These are phyloP conservation scores for Melangyna quadrimaculata DNA, from an alignment of 2,888 invertebrate genomes.

Conservation along the genomic window DNA sequence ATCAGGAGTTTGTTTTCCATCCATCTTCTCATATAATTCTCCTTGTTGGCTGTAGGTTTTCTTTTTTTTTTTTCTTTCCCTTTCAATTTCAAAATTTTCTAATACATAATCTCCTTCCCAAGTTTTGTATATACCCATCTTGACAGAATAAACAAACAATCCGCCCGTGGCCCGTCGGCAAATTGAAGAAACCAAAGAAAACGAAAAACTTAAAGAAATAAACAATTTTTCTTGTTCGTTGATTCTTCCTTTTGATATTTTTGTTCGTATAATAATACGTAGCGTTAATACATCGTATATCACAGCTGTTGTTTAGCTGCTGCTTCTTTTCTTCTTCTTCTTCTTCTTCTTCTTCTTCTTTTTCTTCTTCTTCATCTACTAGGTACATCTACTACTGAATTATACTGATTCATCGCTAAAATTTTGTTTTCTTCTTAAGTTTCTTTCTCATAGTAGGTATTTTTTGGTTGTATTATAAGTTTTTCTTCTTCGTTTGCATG, in stretches of 20 bases:
- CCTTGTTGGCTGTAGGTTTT: not conserved
- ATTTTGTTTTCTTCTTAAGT: too few relatives aligned
- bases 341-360: not conserved
- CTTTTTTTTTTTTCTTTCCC: not conserved
- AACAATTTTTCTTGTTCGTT: constrained; percentile 33
- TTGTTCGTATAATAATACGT: not conserved
- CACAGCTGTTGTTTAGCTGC: constrained; percentile 58
- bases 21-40: constrained; percentile 13
- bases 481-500: not conserved
- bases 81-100: constrained; percentile 8
- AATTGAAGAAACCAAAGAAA: constrained; percentile 3
- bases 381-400: too few relatives aligned
- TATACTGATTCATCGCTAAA: too few relatives aligned
- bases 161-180: not conserved
- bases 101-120: not conserved
- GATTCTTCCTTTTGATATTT: not conserved
- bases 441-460: too few relatives aligned
- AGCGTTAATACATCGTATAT: constrained; percentile 1
- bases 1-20: constrained; percentile 60
- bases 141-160: constrained; percentile 64
- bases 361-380: constrained; percentile 11
- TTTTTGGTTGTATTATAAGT: too few relatives aligned
- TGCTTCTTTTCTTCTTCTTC: not conserved
- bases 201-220: constrained; percentile 39
- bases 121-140: constrained; percentile 29